Evolutionary conservation across 2,113 vertebrate genomes (phyloP), one percentile per base, ranked within the genome.

Genomic region (Leucoraja erinaceus): DNA sequence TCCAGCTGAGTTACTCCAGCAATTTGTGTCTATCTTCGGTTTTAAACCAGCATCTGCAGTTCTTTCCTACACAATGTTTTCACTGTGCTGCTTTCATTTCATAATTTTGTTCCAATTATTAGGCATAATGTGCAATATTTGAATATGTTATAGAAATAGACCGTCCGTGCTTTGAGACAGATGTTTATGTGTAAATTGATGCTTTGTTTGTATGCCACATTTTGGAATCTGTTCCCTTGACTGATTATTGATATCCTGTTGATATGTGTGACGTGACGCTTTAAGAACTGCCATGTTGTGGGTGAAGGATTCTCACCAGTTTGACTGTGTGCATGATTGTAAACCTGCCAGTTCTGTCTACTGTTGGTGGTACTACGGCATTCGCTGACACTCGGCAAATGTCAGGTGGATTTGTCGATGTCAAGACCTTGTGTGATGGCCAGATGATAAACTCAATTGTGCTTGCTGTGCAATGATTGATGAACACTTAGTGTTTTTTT

Each of bases 301-400:
- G 54, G 66, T 68, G 8, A 86, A 59, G 66, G 79, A 22, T 86
- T 81, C 59, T 86, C 47, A 54, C 66, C 25, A 47, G 66, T 14
- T 16, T 84, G 79, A 12, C 28, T 20, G n/a, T 47, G 47, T 83
- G 79, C 84, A 86, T 72, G 66, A 90, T 63, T 84, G 75, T 72
- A 47, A 93, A 84, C 18, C 28, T 93, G 66, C 70, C 93, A 93
- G 93, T 78, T 72, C 63, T 90, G 86, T 68, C 9, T 90, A 33
- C 10, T 38, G n/a, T 90, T 68, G 59, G 86, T 90, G 31, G n/a
- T 31, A 90, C 31, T 38, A 6, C 18, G 28, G 61, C n/a, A 68
- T 33, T 90, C 68, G 61, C 86, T 68, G n/a, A 90, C n/a, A 90
- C 86, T 90, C 12, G 5, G 12, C n/a, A 93, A 93, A 84, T 93